Percentiles rank a stretch among this genome's conserved stretches.
These are phyloP conservation scores for Cordylochernes scorpioides DNA, from an alignment of 2,888 invertebrate species.

Conservation along the genomic window DNA sequence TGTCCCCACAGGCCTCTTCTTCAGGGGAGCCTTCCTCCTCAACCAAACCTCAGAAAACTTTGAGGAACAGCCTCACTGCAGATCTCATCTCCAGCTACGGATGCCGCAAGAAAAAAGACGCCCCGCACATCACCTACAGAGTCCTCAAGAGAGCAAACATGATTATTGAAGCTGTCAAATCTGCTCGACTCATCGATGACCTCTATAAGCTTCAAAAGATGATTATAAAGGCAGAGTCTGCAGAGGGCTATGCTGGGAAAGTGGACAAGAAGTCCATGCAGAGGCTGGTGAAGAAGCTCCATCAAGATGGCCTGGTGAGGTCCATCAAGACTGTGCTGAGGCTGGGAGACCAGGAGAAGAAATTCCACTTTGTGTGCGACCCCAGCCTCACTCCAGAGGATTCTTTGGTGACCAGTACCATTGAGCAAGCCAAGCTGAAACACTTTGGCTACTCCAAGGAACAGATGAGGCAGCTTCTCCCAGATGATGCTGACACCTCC, in stretches of 20 bases:
- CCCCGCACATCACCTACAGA: conserved; percentile 15
- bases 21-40: no score
- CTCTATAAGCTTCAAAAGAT: conserved; percentile 13
- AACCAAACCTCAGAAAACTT: not conserved
- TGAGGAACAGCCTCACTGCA: conserved; percentile 1
- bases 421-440: conserved; percentile 35
- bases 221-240: conserved; percentile 30
- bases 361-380: conserved; percentile 30
- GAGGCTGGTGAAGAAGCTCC: conserved; percentile 32
- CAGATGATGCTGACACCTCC: no score
- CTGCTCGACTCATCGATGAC: conserved; percentile 33
- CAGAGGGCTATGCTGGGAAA: conserved; percentile 29
- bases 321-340: conserved; percentile 27
- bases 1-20: no score
- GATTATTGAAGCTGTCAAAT: conserved; percentile 33
- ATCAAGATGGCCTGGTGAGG: conserved; percentile 31
- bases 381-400: conserved; percentile 19
- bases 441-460: conserved; percentile 23
- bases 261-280: conserved; percentile 37
- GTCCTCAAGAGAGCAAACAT: conserved; percentile 29
- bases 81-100: not conserved
- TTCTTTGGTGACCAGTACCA: conserved; percentile 28
- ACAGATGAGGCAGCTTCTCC: no score
- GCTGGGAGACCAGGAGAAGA: conserved; percentile 24
- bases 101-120: not conserved